Conservation (phyloP, 2,113 vertebrate genomes). For the Gobius niger region DNA sequence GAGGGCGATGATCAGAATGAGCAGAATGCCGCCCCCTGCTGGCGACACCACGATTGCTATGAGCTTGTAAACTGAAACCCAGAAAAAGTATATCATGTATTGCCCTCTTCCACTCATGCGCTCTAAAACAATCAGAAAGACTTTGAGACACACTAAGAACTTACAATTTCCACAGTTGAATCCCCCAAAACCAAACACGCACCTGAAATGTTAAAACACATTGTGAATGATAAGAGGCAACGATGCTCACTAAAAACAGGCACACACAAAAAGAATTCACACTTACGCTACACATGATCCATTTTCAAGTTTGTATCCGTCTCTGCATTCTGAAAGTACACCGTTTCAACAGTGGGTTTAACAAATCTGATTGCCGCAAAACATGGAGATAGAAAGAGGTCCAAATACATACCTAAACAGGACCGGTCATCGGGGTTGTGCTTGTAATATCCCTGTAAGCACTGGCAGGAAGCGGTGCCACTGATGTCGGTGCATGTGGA, state of each 20-base stretch:
- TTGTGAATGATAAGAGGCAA: not conserved
- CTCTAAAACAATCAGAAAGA: not conserved
- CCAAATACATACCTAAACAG: slow-evolving; percentile 81
- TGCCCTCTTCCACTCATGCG: not conserved
- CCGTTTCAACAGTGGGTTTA: too few relatives aligned
- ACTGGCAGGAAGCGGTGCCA: slow-evolving; percentile 83
- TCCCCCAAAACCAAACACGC: slow-evolving; percentile 93
- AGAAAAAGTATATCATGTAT: slow-evolving; percentile 7
- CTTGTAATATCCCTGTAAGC: slow-evolving; percentile 90
- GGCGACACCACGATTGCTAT: slow-evolving; percentile 92
- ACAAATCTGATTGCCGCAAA: too few relatives aligned
- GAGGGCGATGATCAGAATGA: slow-evolving; percentile 86
- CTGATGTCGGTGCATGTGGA: slow-evolving; percentile 83
- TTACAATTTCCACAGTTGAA: slow-evolving; percentile 97
- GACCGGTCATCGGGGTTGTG: slow-evolving; percentile 87
- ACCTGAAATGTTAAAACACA: slow-evolving; percentile 76
- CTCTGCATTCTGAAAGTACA: slow-evolving; percentile 84
- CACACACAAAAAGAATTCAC: not conserved
- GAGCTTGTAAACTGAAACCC: slow-evolving; percentile 87
- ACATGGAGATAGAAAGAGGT: not conserved
- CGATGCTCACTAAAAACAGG: not conserved
- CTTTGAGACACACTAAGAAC: slow-evolving; percentile 67
- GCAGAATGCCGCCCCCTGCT: slow-evolving; percentile 88
- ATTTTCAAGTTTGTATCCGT: slow-evolving; percentile 90
- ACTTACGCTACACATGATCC: slow-evolving; percentile 88